These are phyloP conservation scores for Oxyura jamaicensis DNA, from an alignment of 2,113 vertebrate species.

Conservation along the genomic window DNA sequence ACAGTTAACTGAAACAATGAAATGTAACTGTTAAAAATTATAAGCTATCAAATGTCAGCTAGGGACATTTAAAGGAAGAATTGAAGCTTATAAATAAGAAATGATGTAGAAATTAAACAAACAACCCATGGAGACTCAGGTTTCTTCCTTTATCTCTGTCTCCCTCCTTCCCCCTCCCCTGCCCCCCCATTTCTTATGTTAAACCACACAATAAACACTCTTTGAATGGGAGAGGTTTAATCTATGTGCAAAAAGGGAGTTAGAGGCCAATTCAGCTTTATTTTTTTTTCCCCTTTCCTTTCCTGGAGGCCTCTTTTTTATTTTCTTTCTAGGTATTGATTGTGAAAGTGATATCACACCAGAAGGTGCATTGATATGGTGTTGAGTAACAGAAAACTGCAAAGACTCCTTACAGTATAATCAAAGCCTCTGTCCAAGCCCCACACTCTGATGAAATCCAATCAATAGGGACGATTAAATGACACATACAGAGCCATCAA, in stretches of 20 bases:
- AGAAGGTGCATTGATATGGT: conserved; percentile 86
- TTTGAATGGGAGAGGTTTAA: conserved; percentile 73
- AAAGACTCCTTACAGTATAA: conserved; percentile 88
- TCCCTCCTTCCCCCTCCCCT: neutral
- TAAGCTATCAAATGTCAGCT: conserved; percentile 62
- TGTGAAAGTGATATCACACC: conserved; percentile 89
- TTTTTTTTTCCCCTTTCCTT: conserved; percentile 47
- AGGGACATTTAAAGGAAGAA: conserved; percentile 52
- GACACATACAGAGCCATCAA: conserved; percentile 90
- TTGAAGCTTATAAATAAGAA: conserved; percentile 77
- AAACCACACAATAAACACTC: conserved; percentile 72
- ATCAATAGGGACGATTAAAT: conserved; percentile 97
- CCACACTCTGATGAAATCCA: conserved; percentile 82
- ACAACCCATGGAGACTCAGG: conserved; percentile 65
- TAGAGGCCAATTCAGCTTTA: neutral
- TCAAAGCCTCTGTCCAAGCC: conserved; percentile 88
- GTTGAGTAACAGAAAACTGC: conserved; percentile 79
- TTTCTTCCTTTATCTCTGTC: neutral
- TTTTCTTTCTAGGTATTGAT: conserved; percentile 89
- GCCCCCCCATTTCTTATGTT: neutral
- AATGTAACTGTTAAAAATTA: conserved; percentile 72
- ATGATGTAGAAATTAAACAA: conserved; percentile 77
- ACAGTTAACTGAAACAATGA: conserved; percentile 66
- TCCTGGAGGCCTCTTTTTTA: conserved; percentile 79
- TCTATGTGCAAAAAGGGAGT: conserved; percentile 69